These are phyloP conservation scores for Corapipo altera DNA, from an alignment of 2,113 vertebrate species.

Conservation along the genomic window DNA sequence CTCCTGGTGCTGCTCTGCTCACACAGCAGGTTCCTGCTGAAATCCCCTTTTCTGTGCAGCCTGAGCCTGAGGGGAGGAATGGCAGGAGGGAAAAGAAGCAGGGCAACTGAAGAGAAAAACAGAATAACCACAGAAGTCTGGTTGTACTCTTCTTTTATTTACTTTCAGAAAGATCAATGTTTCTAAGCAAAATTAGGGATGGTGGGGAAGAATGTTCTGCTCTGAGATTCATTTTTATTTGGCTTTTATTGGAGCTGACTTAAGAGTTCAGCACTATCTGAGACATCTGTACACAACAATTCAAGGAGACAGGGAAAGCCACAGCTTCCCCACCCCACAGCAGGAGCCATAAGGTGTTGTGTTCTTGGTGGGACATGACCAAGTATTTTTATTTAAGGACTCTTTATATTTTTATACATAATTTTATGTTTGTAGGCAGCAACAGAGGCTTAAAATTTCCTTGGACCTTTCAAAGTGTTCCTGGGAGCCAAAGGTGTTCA, in stretches of 20 bases:
- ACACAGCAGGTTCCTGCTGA: too few species aligned
- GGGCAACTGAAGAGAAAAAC: not conserved
- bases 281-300: not conserved
- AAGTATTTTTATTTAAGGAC: not conserved
- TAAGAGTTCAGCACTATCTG: not conserved
- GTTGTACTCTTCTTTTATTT: not conserved
- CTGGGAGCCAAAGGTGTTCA: slow-evolving; percentile 45
- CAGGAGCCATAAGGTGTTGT: not conserved
- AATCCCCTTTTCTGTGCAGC: not conserved
- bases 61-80: not conserved
- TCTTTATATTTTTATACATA: not conserved
- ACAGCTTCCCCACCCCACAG: not conserved
- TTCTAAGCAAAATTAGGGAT: not conserved
- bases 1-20: not conserved
- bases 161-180: not conserved
- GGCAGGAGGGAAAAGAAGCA: not conserved
- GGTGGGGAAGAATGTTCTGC: not conserved
- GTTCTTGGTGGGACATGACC: not conserved
- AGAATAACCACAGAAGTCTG: rapidly evolving
- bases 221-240: not conserved
- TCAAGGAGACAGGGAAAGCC: not conserved
- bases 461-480: slow-evolving; percentile 54
- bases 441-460: slow-evolving; percentile 21
- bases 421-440: slow-evolving; percentile 6
- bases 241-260: not conserved